Conservation (phyloP, 2,113 vertebrate species). For the Glareola pratincola region DNA sequence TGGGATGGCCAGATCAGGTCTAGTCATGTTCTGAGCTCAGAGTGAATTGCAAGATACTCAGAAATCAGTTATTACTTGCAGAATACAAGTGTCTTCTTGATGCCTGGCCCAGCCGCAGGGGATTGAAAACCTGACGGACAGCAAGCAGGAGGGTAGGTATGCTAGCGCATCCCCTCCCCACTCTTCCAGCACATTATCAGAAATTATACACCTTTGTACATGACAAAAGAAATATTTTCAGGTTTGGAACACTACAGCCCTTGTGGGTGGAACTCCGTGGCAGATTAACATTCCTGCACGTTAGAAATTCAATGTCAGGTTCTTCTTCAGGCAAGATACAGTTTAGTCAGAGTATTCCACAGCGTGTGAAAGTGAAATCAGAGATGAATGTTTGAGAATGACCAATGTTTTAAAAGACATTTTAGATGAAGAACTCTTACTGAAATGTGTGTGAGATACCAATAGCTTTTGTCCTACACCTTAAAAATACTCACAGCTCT, state of each 20-base stretch:
- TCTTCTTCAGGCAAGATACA: not conserved
- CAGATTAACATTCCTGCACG: not conserved
- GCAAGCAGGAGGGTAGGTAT: not conserved
- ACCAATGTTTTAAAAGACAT: not conserved
- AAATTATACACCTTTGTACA: not conserved
- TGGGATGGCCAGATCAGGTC: slow-evolving; percentile 23
- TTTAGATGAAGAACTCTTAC: not conserved
- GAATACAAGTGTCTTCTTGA: not conserved
- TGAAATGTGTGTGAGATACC: not conserved
- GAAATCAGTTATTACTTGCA: slow-evolving; percentile 15
- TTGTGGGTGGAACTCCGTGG: not conserved
- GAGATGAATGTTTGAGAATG: not conserved
- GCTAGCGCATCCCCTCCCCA: not conserved
- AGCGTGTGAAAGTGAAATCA: not conserved
- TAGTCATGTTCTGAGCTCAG: slow-evolving; percentile 10
- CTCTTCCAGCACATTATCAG: not conserved
- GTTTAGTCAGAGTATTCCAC: not conserved
- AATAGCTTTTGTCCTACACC: not conserved
- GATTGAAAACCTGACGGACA: not conserved
- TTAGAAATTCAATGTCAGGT: not conserved
- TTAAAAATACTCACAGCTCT: not conserved
- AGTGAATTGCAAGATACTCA: not conserved
- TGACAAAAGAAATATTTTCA: not conserved
- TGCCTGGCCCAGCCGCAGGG: not conserved
- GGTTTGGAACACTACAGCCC: not conserved